Percentiles rank a stretch among this genome's conserved stretches.
phyloP scores from a whole-genome alignment of 2,113 vertebrate species.

The Agelaius tricolor region DNA sequence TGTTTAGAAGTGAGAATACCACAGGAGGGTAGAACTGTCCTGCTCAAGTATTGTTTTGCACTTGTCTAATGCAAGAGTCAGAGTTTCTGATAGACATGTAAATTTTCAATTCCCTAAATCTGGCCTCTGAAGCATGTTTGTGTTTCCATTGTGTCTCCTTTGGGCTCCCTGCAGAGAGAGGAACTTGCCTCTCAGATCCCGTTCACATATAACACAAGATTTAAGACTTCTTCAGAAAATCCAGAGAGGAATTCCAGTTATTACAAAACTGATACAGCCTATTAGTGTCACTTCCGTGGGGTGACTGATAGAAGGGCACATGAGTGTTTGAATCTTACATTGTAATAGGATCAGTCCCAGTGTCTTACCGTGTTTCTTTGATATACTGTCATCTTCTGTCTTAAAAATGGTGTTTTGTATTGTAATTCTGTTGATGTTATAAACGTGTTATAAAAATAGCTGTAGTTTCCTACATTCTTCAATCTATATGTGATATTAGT shows the following conservation, averaged over 20 bases:
- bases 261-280: background rate
- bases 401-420: background rate
- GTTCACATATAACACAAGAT: rapidly evolving
- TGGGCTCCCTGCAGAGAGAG: background rate
- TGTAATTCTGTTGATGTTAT: background rate
- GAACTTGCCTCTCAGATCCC: background rate
- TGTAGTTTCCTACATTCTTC: background rate
- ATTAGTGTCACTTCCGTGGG: background rate
- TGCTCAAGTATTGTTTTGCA: rapidly evolving
- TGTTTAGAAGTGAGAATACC: background rate
- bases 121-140: background rate
- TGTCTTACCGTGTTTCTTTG: background rate
- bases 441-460: background rate
- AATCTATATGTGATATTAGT: background rate
- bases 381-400: rapidly evolving
- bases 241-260: background rate
- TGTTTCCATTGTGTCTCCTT: background rate
- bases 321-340: background rate
- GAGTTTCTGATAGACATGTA: background rate
- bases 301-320: background rate
- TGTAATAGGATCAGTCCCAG: background rate
- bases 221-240: background rate
- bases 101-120: background rate
- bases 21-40: background rate
- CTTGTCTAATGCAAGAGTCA: background rate